phyloP scores from a whole-genome alignment of 2,113 vertebrate genomes.

The Syrmaticus mikado region DNA sequence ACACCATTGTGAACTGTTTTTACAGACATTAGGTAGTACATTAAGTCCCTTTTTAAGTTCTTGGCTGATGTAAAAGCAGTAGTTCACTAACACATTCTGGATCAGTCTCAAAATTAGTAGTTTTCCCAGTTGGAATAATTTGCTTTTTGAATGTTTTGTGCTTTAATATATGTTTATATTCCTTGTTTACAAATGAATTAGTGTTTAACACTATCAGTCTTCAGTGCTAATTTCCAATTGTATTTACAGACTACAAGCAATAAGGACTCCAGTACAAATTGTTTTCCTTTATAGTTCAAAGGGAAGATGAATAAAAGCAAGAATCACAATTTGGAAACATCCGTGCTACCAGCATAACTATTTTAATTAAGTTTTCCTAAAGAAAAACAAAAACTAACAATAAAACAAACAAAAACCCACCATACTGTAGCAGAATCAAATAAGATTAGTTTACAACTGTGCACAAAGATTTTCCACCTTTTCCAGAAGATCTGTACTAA shows the following conservation, averaged over 20 bases:
- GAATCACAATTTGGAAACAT: neutral
- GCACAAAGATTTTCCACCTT: neutral
- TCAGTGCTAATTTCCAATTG: neutral
- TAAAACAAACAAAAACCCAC: neutral
- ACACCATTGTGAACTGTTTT: neutral
- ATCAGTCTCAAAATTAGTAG: neutral
- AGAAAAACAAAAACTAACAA: neutral
- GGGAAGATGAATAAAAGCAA: neutral
- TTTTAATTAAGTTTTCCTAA: neutral
- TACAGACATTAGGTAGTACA: neutral
- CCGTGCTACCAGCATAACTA: neutral
- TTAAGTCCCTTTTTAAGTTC: neutral
- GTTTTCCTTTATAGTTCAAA: neutral
- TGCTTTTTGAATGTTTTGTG: neutral
- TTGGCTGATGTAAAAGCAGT: neutral
- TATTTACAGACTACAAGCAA: neutral
- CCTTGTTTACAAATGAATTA: neutral
- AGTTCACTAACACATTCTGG: neutral
- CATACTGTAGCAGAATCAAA: neutral
- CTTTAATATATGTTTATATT: neutral
- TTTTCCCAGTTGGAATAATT: neutral
- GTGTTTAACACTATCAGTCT: neutral
- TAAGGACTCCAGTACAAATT: neutral
- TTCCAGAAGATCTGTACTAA: neutral
- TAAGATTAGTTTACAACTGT: neutral